Evolutionary conservation across 1,140 invertebrate genomes (phyloP), one percentile per base, ranked within the genome.

Genomic region (Coelopa frigida): DNA sequence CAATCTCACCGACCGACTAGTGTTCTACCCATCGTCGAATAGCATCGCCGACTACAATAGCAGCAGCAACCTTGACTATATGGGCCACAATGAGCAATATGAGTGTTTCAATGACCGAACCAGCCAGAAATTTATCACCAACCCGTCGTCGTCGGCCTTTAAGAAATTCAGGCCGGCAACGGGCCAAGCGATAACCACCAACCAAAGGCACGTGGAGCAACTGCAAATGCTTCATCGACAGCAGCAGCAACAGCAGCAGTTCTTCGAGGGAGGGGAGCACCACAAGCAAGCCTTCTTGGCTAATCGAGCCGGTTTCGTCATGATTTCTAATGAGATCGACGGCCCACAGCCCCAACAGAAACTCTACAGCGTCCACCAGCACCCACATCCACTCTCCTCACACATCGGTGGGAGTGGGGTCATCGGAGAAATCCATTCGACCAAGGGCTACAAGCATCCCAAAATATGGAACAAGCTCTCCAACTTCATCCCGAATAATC

Each of bases 401-500:
- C 27, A 31, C n/a, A 23, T 18, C 15, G 15, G 41, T 21, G 27
- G n/a, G 18, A 4, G 5, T 29, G 17, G 26, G 3, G 5, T 21
- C 14, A 20, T 35, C 12, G 23, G 10, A 14, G 24, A 58, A 42
- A 53, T 56, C 14, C 33, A 18, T 7, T n/a, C 20, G n/a, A n/a
- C 40, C 5, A 46, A n/a, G n/a, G n/a, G n/a, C n/a, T n/a, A n/a
- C n/a, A 61, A 72, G 14, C 61, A 74, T 37, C 71, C 71, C 46
- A 74, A 57, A 23, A 51, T 62, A 11, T 68, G 58, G 56, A 56
- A 61, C 5, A 69, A 58, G 38, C n/a, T 69, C 0, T 53, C 44
- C 5, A 82, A 81, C 57, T 86, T 87, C 79, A 68, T 92, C 23
- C 87, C 87, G 0, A 86, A 89, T 61, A 72, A 90, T 49, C 27